Evolutionary conservation across 2,113 vertebrate species (phyloP).

Genomic region (Origma solitaria): DNA sequence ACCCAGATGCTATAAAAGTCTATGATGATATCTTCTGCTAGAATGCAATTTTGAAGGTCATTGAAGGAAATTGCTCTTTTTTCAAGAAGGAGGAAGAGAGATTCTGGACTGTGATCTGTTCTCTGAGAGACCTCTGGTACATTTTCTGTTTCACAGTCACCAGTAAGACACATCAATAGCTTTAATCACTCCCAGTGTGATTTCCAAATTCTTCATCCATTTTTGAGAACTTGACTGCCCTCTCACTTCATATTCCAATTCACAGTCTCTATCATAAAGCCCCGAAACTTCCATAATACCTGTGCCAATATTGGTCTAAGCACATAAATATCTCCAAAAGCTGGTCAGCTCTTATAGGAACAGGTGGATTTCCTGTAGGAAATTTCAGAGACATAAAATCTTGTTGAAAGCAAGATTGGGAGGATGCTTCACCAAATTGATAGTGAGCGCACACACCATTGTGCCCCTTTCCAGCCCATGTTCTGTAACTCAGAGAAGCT

Average conservation of each 20-base stretch:
- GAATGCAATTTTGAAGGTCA: not conserved
- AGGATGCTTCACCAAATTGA: not conserved
- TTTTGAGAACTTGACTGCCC: not conserved
- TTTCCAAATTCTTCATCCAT: not conserved
- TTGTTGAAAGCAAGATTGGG: not conserved
- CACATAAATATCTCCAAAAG: not conserved
- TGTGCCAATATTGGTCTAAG: not conserved
- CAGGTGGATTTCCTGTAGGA: not conserved
- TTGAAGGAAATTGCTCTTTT: not conserved
- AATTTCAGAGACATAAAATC: not conserved
- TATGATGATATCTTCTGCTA: not conserved
- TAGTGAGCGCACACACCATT: accelerated
- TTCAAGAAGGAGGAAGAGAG: not conserved
- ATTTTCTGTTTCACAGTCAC: not conserved
- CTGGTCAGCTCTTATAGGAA: not conserved
- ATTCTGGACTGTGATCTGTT: not conserved
- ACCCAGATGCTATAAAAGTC: not conserved
- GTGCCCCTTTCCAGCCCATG: not conserved
- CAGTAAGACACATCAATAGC: not conserved
- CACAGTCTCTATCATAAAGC: not conserved
- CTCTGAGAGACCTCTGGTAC: not conserved
- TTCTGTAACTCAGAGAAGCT: not conserved
- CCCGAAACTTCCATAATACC: not conserved
- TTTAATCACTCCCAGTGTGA: not conserved
- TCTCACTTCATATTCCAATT: not conserved